A percentile compares a stretch with the other conserved stretches of the same genome.
Conservation (phyloP, 2,113 vertebrate species). For the Suncus etruscus region DNA sequence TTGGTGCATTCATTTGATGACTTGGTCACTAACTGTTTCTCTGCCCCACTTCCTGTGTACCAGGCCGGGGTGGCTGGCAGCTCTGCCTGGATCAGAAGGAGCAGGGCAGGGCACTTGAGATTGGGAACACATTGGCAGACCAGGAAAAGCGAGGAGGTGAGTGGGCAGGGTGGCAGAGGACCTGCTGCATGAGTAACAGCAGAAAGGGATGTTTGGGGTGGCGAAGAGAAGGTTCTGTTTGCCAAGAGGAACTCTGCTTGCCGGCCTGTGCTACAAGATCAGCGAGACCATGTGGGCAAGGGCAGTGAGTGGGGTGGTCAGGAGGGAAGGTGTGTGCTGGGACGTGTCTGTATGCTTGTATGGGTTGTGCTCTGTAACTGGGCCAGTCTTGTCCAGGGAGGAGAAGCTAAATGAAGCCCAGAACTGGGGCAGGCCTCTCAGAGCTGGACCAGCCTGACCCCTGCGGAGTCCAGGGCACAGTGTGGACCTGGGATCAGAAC, state of each 20-base stretch:
- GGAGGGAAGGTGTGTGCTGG: background rate
- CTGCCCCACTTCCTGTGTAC: background rate
- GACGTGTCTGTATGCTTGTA: background rate
- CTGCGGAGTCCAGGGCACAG: background rate
- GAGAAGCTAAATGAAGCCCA: background rate
- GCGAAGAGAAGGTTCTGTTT: background rate
- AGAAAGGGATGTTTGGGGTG: background rate
- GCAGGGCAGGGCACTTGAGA: background rate
- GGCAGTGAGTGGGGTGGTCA: too few relatives aligned
- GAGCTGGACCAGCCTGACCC: background rate
- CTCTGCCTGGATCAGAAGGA: background rate
- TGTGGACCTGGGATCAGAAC: slow-evolving; percentile 3
- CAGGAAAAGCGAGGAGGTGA: background rate
- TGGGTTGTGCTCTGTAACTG: slow-evolving; percentile 20
- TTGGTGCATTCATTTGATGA: background rate
- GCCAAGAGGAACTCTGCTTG: background rate
- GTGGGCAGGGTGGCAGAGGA: background rate
- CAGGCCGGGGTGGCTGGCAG: background rate
- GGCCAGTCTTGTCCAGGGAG: slow-evolving; percentile 26
- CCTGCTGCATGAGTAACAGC: background rate
- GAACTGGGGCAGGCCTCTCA: slow-evolving; percentile 27
- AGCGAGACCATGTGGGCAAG: too few relatives aligned
- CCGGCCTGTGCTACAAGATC: too few relatives aligned
- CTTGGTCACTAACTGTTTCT: background rate
- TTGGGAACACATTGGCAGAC: background rate